Base-by-base conservation (phyloP, 2,797 vertebrate genomes). In the Diplodus sargus region DNA sequence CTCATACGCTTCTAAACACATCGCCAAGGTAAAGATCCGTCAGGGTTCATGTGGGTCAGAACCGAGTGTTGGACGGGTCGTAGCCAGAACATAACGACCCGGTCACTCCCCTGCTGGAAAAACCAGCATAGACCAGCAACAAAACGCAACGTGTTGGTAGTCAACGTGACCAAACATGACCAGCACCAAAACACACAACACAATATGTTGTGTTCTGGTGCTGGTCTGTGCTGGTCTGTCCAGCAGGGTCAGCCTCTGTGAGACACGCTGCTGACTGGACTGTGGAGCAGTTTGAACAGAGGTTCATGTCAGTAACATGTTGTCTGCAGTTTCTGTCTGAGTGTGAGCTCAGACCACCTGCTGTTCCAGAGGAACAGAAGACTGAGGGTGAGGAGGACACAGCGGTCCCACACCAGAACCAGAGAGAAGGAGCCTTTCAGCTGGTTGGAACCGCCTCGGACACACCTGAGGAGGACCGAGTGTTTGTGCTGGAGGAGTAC, bases 391-490 rank as follows among this genome's bases (percentile, higher is more conserved):
- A 94, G 0, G 95, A 95, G 56, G 76, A 79, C 2, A 62, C 12
- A 8, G 10, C 67, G 25, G 3, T 48, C n/a, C 4, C 28, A 9
- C 80, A 57, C 34, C 16, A 10, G 1, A 28, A 57, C 34, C 16
- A 10, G 1, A 28, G 63, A 51, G 78, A 84, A 6, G 86, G 84
- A 23, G 78, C 83, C 0, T 97, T 96, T 56, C 92, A 96, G 74
- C 73, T 99, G 1, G 97, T 97, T 66, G 98, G 98, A 60, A 97
- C 96, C 0, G 87, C 96, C 47, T 92, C 92, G 62, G 76, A 68
- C 4, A 69, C 74, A 15, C 63, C 75, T 0, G 73, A 81, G 0
- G 85, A 57, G 52, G 22, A 68, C 22, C 85, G 42, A 49, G 74
- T 86, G 0, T 93, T 94, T 69, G 93, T 95, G 3, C 34, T 90